Conservation (phyloP, 2,113 vertebrate species). For the Plestiodon gilberti region DNA sequence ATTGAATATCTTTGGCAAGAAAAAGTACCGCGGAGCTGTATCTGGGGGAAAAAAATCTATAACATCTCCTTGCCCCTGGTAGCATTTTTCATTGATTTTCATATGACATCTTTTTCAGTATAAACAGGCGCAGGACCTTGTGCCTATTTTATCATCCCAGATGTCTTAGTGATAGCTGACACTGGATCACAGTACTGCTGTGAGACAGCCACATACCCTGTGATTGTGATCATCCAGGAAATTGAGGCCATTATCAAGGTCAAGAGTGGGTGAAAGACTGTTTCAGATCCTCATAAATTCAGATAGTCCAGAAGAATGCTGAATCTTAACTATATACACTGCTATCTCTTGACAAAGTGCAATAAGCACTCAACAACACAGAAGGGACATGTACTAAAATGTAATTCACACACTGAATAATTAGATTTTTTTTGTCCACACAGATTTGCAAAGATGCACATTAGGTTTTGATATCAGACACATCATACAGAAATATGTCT, state of each 20-base stretch:
- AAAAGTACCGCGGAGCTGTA: not conserved
- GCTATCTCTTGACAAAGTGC: not conserved
- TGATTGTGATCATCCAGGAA: constrained; percentile 11
- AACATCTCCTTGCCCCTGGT: not conserved
- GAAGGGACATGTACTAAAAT: not conserved
- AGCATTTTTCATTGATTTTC: not conserved
- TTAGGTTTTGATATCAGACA: not conserved
- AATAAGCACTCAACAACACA: not conserved
- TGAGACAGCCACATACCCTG: rapidly evolving
- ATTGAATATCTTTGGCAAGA: not conserved
- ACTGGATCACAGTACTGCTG: not conserved
- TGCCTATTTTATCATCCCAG: not conserved
- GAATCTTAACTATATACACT: constrained; percentile 27
- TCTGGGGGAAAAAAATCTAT: not conserved
- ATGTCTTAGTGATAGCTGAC: not conserved
- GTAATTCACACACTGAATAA: not conserved
- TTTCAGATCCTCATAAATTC: constrained; percentile 33
- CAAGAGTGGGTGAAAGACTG: constrained; percentile 26
- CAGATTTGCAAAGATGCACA: not conserved
- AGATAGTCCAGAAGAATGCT: constrained; percentile 23
- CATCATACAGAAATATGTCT: not conserved
- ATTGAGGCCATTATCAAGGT: constrained; percentile 5
- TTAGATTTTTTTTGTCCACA: not conserved
- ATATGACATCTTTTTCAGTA: not conserved
- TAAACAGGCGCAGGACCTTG: not conserved